Percentiles rank a stretch among this genome's conserved stretches.
Conservation (phyloP, 2,888 invertebrate species). For the Psylliodes chrysocephalus region DNA sequence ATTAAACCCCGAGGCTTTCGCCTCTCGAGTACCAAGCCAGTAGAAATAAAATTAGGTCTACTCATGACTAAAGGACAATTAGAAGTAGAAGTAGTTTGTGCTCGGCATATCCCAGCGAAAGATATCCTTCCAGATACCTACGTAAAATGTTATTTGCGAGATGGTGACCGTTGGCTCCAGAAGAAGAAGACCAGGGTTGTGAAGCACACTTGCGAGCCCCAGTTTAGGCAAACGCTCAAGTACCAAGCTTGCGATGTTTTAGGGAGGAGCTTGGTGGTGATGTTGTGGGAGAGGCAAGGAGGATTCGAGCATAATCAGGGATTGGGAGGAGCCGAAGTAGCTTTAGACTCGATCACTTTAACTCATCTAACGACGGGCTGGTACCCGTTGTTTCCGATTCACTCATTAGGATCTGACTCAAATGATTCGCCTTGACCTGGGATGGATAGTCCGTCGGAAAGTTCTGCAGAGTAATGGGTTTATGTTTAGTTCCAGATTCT, state of each 20-base stretch:
- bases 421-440: slow-evolving; percentile 64
- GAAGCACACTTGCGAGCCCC: slow-evolving; percentile 83
- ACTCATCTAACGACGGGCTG: slow-evolving; percentile 86
- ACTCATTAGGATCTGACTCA: slow-evolving; percentile 78
- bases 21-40: slow-evolving; percentile 74
- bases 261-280: slow-evolving; percentile 85
- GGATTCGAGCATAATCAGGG: slow-evolving; percentile 86
- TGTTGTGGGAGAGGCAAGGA: slow-evolving; percentile 92
- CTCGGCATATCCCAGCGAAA: slow-evolving; percentile 74
- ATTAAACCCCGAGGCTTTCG: slow-evolving; percentile 77
- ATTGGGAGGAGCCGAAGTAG: slow-evolving; percentile 74
- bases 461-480: slow-evolving; percentile 38
- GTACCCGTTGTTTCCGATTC: slow-evolving; percentile 92
- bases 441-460: slow-evolving; percentile 45
- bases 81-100: slow-evolving; percentile 86
- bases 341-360: slow-evolving; percentile 82
- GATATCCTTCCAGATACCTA: slow-evolving; percentile 88
- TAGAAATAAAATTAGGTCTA: slow-evolving; percentile 88
- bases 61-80: slow-evolving; percentile 91
- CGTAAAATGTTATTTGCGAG: slow-evolving; percentile 88
- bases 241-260: slow-evolving; percentile 84
- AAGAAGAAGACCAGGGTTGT: slow-evolving; percentile 91
- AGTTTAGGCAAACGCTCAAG: slow-evolving; percentile 88
- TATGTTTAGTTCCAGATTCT: not conserved
- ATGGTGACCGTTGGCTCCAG: slow-evolving; percentile 88